These are phyloP conservation scores for Ethmia dodecea DNA, from an alignment of 2,888 invertebrate species.

Conservation along the genomic window DNA sequence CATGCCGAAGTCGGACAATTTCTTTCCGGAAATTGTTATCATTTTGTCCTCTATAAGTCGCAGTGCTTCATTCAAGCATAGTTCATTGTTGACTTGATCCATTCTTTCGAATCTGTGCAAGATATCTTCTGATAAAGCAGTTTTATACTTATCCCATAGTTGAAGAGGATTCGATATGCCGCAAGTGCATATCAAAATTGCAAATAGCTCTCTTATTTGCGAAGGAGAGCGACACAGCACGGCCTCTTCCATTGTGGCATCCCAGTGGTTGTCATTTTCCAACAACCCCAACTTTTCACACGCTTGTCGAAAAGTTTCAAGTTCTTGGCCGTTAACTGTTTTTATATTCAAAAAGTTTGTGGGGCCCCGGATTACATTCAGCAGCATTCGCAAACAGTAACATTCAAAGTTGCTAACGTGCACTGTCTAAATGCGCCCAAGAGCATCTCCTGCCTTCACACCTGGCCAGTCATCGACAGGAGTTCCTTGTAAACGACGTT, in stretches of 20 bases:
- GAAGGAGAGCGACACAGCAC: slow-evolving; percentile 17
- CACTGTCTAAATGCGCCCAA: slow-evolving; percentile 25
- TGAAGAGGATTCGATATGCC: slow-evolving; percentile 19
- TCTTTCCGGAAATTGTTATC: slow-evolving; percentile 23
- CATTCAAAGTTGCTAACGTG: slow-evolving; percentile 23
- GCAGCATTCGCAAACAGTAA: slow-evolving; percentile 23
- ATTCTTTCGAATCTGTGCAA: slow-evolving; percentile 10
- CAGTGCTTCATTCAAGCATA: slow-evolving; percentile 21
- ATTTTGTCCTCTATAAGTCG: slow-evolving; percentile 18
- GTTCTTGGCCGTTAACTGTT: slow-evolving; percentile 27
- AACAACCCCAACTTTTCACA: slow-evolving; percentile 31
- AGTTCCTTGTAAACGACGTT: slow-evolving; percentile 23
- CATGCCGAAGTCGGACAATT: slow-evolving; percentile 23
- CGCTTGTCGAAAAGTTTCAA: slow-evolving; percentile 28
- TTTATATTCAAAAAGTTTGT: slow-evolving; percentile 22
- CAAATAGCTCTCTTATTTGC: slow-evolving; percentile 20
- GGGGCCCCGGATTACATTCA: slow-evolving; percentile 17
- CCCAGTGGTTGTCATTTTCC: slow-evolving; percentile 36
- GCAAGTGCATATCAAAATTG: slow-evolving; percentile 21
- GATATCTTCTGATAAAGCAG: slow-evolving; percentile 16
- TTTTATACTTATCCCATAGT: slow-evolving; percentile 19
- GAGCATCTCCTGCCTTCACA: slow-evolving; percentile 20
- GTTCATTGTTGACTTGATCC: slow-evolving; percentile 16
- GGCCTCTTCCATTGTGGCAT: slow-evolving; percentile 29
- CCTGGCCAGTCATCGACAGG: slow-evolving; percentile 19